A percentile compares a stretch with the other conserved stretches of the same genome.
Evolutionary conservation across 2,888 invertebrate species (phyloP).

Genomic region (Troides helena): DNA sequence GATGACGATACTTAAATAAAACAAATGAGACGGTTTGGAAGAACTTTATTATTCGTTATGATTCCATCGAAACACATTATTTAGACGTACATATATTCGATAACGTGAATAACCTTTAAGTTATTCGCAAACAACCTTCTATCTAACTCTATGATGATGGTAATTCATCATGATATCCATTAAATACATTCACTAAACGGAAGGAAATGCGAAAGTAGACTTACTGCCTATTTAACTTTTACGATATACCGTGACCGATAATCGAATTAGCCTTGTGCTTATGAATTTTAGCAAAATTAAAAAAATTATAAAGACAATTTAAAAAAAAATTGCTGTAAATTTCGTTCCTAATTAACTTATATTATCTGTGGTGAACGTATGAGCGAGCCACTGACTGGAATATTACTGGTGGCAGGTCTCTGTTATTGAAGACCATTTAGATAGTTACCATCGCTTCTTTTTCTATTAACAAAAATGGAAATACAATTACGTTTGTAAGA

Average conservation of each 20-base stretch:
- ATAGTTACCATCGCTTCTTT: too few species aligned
- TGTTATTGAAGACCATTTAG: too few species aligned
- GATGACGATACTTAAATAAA: too few species aligned
- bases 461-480: too few species aligned
- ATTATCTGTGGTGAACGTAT: too few species aligned
- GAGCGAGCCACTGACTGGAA: too few species aligned
- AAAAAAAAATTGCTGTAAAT: too few species aligned
- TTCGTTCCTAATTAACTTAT: too few species aligned
- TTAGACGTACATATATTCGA: conserved; percentile 13
- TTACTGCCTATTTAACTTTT: neutral
- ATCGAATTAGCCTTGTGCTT: neutral
- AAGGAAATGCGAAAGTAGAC: conserved; percentile 17
- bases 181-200: conserved; percentile 27
- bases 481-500: too few species aligned
- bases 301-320: neutral
- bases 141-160: conserved; percentile 40
- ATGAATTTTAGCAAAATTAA: neutral
- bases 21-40: conserved; percentile 51
- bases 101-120: conserved; percentile 22
- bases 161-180: conserved; percentile 27
- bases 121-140: conserved; percentile 46
- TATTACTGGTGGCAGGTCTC: too few species aligned
- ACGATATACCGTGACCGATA: neutral
- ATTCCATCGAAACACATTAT: conserved; percentile 51
- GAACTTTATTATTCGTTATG: conserved; percentile 68